Conservation (phyloP, 2,113 vertebrate genomes). For the Dasyornis broadbenti region DNA sequence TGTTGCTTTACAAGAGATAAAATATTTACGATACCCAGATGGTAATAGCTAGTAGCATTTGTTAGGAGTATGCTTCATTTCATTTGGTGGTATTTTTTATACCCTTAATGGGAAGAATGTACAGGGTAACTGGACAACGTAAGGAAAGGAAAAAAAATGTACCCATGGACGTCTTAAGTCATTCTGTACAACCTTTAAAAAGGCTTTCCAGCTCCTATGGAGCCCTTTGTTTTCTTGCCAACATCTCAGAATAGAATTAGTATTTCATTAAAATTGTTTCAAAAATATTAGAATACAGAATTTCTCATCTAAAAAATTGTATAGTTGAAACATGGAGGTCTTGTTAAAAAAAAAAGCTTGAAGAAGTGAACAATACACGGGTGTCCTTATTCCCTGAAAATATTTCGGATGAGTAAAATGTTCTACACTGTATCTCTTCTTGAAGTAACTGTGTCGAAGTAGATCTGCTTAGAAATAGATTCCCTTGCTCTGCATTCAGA, state of each 20-base stretch:
- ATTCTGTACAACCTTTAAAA: not conserved
- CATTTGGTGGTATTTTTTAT: not conserved
- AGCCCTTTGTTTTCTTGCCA: not conserved
- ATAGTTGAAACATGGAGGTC: not conserved
- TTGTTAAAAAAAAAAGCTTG: not conserved
- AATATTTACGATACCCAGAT: not conserved
- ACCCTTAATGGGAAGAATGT: not conserved
- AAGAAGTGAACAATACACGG: rapidly evolving
- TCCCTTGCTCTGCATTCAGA: not conserved
- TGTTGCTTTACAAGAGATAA: not conserved
- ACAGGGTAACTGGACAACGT: not conserved
- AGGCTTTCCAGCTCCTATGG: rapidly evolving
- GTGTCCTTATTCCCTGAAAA: not conserved
- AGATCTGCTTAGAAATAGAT: not conserved
- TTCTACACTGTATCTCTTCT: not conserved
- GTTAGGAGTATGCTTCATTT: not conserved
- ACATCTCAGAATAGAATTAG: not conserved
- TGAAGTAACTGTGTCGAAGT: not conserved
- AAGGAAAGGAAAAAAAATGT: not conserved
- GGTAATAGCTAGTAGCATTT: not conserved
- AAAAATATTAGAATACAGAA: not conserved
- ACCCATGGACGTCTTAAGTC: not conserved
- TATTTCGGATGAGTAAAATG: not conserved
- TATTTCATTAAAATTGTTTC: not conserved
- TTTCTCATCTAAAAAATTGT: not conserved